Evolutionary conservation across 2,113 vertebrate species (phyloP).

Genomic region (Alethe castanea): DNA sequence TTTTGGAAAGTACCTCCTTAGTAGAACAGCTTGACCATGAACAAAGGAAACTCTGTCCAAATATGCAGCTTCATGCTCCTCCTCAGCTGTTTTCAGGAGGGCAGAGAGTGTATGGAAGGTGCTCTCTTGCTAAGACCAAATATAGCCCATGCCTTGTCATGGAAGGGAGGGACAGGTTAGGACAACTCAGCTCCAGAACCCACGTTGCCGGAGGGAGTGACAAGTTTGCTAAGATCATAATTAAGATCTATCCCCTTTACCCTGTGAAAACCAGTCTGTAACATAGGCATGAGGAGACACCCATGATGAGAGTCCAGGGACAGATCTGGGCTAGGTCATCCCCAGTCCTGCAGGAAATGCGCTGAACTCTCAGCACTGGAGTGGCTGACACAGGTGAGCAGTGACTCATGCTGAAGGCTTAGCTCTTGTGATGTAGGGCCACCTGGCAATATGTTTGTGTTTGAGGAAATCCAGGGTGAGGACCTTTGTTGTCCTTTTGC

Average conservation of each 20-base stretch:
- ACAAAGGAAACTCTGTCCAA: not conserved
- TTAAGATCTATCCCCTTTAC: not conserved
- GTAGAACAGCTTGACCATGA: not conserved
- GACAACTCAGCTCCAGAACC: not conserved
- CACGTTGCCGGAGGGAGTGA: not conserved
- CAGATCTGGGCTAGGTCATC: not conserved
- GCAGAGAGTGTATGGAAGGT: not conserved
- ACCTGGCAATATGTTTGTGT: not conserved
- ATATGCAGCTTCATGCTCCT: not conserved
- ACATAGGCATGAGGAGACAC: not conserved
- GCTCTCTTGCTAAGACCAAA: not conserved
- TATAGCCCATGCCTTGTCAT: not conserved
- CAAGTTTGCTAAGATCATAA: not conserved
- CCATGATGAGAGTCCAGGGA: not conserved
- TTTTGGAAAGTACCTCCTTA: not conserved
- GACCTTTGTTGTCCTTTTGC: not conserved
- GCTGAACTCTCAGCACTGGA: not conserved
- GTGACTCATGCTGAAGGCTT: not conserved
- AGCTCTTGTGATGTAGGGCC: not conserved
- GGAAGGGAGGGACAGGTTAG: not conserved
- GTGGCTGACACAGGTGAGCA: not conserved
- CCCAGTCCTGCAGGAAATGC: not conserved
- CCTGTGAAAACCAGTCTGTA: not conserved
- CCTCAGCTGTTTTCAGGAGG: not conserved
- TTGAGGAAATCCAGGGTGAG: not conserved